phyloP scores from a whole-genome alignment of 2,797 vertebrate genomes.

The Avahi laniger region DNA sequence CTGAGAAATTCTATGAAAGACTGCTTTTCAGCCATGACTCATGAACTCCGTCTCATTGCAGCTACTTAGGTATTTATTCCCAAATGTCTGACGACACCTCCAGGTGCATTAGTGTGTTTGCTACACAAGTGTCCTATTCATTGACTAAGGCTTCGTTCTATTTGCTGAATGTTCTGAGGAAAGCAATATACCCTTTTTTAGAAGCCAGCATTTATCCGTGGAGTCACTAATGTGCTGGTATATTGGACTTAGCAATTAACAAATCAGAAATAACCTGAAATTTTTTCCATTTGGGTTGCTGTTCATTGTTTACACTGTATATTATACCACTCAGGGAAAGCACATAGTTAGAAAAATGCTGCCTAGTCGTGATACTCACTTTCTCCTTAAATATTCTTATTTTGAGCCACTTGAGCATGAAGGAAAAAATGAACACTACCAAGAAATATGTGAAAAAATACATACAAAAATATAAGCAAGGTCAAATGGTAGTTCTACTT shows the following conservation, averaged over 20 bases:
- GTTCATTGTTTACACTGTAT: slow-evolving; percentile 22
- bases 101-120: slow-evolving; percentile 36
- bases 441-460: slow-evolving; percentile 25
- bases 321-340: neutral
- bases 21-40: slow-evolving; percentile 46
- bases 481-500: too few relatives aligned
- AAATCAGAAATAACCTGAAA: slow-evolving; percentile 28
- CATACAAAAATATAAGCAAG: neutral
- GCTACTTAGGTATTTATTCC: slow-evolving; percentile 65
- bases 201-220: neutral
- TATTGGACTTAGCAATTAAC: slow-evolving; percentile 37
- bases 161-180: slow-evolving; percentile 33
- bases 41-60: neutral
- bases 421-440: neutral
- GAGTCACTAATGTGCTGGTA: neutral
- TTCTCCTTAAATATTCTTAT: slow-evolving; percentile 24
- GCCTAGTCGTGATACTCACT: neutral
- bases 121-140: slow-evolving; percentile 72
- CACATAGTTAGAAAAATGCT: slow-evolving; percentile 13
- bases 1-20: slow-evolving; percentile 47
- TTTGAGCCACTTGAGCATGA: slow-evolving; percentile 14
- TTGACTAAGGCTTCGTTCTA: slow-evolving; percentile 26
- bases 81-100: slow-evolving; percentile 59
- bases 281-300: slow-evolving; percentile 7
- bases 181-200: slow-evolving; percentile 33